Base-by-base conservation (phyloP, 1,140 invertebrate species). In the Brachystomella parvula region DNA sequence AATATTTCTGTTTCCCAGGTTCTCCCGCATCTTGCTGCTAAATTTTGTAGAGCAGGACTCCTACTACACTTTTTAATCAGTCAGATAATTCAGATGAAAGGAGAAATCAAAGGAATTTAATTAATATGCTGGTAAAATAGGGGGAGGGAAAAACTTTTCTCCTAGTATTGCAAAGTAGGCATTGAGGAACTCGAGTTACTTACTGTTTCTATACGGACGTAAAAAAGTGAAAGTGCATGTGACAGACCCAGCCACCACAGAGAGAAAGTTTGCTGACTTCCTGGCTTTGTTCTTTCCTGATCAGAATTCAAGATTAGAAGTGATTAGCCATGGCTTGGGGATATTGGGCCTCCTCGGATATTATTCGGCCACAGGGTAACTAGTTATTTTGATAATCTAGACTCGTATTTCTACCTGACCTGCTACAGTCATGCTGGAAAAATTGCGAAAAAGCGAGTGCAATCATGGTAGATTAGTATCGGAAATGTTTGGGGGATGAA, bases 321-420 rank as follows among this genome's bases (percentile, higher is more conserved):
- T n/a, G n/a, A 44, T 15, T 6, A 30, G 31, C 12, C n/a, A 73
- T 73, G 72, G 72, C 72, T 49, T 73, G 72, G 72, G 72, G 72
- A 49, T 73, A 73, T 44, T 73, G 72, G 72, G 66, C 70, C 21
- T 71, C 69, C 15, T 73, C 72, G 19, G 71, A 73, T 47, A 35
- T 72, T 19, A 65, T 63, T 30, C 59, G 65, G 30, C 57, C 9
- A 61, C 64, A 67, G 67, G 70, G 49, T 53, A 53, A 39, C 6
- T 39, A 15, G 15, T 12, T 53, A 6, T 19, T 3, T 9, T 53
- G 12, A 24, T 53, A 26, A 53, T 53, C 12, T 15, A 6, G 49
- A 53, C 6, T 53, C 24, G 12, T 53, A 53, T 9, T 12, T 6
- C 3, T 53, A 6, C 6, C 12, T 53, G 49, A 44, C 39, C 39